Conservation (phyloP, 2,797 vertebrate species). For the Dendrocincla tyrannina region DNA sequence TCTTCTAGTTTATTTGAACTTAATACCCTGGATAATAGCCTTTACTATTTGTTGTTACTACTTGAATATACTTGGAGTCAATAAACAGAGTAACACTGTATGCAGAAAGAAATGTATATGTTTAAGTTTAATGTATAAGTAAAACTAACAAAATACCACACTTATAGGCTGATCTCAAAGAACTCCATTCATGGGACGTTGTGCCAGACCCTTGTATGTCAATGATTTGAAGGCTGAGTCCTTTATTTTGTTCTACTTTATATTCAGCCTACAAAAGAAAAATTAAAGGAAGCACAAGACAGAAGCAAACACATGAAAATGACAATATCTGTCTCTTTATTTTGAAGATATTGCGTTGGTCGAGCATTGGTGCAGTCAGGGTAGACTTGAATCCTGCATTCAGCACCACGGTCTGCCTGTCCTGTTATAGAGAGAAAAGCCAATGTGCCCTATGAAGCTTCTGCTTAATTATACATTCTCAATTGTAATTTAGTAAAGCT, state of each 20-base stretch:
- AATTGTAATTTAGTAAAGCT: background rate
- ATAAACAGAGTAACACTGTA: background rate
- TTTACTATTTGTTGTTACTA: background rate
- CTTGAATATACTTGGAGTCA: background rate
- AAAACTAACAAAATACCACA: background rate
- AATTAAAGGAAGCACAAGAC: background rate
- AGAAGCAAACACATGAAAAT: background rate
- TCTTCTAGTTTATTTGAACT: background rate
- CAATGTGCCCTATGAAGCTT: background rate
- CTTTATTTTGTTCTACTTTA: background rate
- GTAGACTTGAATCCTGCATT: background rate
- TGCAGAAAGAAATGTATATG: background rate
- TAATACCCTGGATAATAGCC: background rate
- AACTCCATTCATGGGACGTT: background rate
- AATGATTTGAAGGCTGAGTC: background rate
- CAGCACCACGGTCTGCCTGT: background rate
- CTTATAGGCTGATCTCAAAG: background rate
- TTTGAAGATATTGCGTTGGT: background rate
- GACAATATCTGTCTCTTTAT: background rate
- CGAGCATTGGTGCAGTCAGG: background rate
- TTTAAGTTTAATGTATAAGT: background rate
- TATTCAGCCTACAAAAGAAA: background rate
- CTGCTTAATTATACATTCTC: background rate
- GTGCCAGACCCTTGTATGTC: background rate
- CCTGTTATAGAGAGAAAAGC: background rate